Evolutionary conservation across 2,888 invertebrate species (phyloP), one percentile per base, ranked within the genome.

Genomic region (Pristionchus mayeri): DNA sequence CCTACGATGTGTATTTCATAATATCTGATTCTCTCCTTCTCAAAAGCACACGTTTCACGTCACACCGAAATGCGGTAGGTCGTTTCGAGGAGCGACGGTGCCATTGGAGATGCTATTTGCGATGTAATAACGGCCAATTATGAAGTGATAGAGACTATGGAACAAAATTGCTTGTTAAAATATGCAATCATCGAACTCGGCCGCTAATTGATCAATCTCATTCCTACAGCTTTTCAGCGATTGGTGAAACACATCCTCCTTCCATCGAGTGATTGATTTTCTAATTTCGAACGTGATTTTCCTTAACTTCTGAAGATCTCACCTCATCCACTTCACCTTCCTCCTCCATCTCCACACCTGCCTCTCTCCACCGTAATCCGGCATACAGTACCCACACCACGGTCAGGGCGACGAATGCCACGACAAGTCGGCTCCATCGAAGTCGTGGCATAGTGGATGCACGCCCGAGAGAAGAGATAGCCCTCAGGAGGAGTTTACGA

Each of bases 391-490:
- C 34, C 34, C 30, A 34, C 3, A 0, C 13, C 34, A 7, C n/a
- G 37, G 21, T 40, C 37, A 71, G 0, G n/a, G 24, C 7, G 16
- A 11, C 21, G n/a, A 71, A 40, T 16, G n/a, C 6, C 24, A 21
- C 71, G 16, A 71, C 40, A 1, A 71, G 13, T 71, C 71, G 71
- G 13, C 71, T 44, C 71, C 71, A 71, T 71, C 71, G 40, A 27
- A 71, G 40, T 11, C 71, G 71, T 40, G 71, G 71, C 71, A 71
- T 71, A 71, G 2, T 1, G 11, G 48, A 48, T 48, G 48, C 7
- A 40, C n/a, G 40, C 21, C 34, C 67, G 24, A 18, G 16, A 54
- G n/a, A n/a, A 24, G 13, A 13, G 24, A 21, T 18, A 21, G 63
- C 34, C 16, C 57, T 57, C 27, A 2, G 24, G 27, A n/a, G 27